A percentile compares a stretch with the other conserved stretches of the same genome.
These are phyloP conservation scores for Galago senegalensis DNA, from an alignment of 2,797 vertebrate genomes.

Conservation along the genomic window DNA sequence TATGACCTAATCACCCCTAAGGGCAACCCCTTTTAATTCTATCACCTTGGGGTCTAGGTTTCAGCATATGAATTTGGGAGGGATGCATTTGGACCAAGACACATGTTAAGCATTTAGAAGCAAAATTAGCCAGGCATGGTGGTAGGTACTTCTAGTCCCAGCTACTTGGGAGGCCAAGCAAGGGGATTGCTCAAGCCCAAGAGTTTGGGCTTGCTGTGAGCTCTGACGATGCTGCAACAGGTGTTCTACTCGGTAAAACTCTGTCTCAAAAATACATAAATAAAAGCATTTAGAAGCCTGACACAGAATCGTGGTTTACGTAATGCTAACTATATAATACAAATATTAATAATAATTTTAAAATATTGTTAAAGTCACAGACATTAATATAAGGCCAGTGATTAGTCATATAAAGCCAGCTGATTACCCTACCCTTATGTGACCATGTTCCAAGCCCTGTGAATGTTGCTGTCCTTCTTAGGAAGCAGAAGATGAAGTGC, in stretches of 20 bases:
- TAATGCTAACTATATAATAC: not conserved
- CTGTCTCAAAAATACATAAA: too few species aligned
- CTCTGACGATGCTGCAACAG: too few species aligned
- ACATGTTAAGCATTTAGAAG: not conserved
- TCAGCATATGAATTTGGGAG: not conserved
- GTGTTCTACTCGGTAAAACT: too few species aligned
- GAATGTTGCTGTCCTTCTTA: not conserved
- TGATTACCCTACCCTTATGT: too few species aligned
- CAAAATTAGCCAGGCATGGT: too few species aligned
- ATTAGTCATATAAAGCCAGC: not conserved
- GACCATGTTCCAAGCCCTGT: not conserved
- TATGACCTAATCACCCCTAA: not conserved
- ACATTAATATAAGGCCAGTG: not conserved
- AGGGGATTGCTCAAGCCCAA: too few species aligned
- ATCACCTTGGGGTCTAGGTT: not conserved
- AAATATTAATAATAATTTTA: not conserved
- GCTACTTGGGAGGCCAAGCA: too few species aligned
- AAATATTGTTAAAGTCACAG: slow-evolving; percentile 32
- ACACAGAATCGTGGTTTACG: not conserved
- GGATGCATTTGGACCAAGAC: not conserved
- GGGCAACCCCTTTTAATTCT: not conserved
- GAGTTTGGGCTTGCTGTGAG: too few species aligned
- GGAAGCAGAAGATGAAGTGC: not conserved
- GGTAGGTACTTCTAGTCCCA: too few species aligned
- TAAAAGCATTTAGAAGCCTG: not conserved